Conservation (phyloP, 2,797 vertebrate genomes). For the Hoplostethus atlanticus region DNA sequence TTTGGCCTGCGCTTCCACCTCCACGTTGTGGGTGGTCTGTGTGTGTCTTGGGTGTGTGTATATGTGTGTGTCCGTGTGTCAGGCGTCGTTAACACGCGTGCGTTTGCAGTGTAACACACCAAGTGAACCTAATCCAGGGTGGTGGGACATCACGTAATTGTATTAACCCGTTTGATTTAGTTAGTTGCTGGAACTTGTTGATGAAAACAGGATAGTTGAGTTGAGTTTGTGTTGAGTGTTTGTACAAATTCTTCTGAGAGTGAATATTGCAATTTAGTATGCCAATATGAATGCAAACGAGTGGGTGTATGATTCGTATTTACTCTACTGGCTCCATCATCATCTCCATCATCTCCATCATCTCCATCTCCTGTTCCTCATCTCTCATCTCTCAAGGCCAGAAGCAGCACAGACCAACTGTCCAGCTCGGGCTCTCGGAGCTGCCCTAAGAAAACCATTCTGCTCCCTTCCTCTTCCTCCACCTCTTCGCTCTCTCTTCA, state of each 20-base stretch:
- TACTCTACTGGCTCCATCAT: conserved; percentile 8
- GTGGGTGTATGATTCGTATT: background rate
- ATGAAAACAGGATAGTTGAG: background rate
- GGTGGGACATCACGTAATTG: background rate
- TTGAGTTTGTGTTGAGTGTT: background rate
- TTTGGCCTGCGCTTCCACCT: conserved; percentile 13
- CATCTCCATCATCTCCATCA: no score
- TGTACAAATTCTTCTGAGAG: background rate
- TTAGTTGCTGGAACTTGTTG: no score
- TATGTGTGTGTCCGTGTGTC: conserved; percentile 7
- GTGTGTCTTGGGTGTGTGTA: conserved; percentile 28
- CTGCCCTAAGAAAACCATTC: conserved; percentile 99
- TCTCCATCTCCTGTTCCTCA: conserved; percentile 47
- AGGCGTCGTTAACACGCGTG: background rate
- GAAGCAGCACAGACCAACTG: conserved; percentile 78
- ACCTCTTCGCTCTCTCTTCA: conserved; percentile 83
- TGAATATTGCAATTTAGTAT: background rate
- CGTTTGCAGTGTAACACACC: background rate
- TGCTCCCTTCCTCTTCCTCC: conserved; percentile 88
- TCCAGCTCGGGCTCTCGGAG: conserved; percentile 86
- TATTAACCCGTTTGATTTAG: conserved; percentile 21
- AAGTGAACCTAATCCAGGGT: conserved; percentile 14
- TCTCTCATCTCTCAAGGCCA: conserved; percentile 82
- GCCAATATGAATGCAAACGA: background rate
- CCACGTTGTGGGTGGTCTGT: conserved; percentile 37